Evolutionary conservation across 2,888 invertebrate genomes (phyloP), one percentile per base, ranked within the genome.

Genomic region (Lasioglossum villosulum): DNA sequence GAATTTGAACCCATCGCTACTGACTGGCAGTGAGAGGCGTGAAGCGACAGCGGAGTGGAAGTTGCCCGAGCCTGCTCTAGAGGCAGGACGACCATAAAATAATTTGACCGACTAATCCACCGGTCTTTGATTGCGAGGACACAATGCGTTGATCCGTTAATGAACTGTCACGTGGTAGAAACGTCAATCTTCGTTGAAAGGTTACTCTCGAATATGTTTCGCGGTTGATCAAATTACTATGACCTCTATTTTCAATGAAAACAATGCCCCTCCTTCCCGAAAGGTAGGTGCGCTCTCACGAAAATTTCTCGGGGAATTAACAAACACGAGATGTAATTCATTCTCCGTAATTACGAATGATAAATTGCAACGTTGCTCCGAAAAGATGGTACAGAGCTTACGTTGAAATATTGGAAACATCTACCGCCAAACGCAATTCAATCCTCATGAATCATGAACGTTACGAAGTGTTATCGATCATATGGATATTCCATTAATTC

Each of bases 61-160:
- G 0, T 45, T 45, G 45, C 4, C 45, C 14, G 16, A 19, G 4
- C 1, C 16, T 2, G 16, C 27, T 27, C 14, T 27, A 59, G 59
- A 66, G 34, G 63, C 63, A 6, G 30, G 63, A 30, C 34, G 63
- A 8, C 16, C 16, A 66, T 34, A 34, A 66, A 66, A 66, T 19
- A 66, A 66, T 66, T 66, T 66, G 19, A 66, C 30, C 34, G 34
- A 34, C 16, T 66, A 66, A 66, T 19, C 66, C 19, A 19, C 34
- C 8, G 30, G 30, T 16, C 30, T 66, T 66, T 66, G 66, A 34
- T 8, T 6, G 27, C 30, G 5, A 30, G 30, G 4, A 45, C 4
- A 77, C 77, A 86, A 82, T 89, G 63, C 82, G 71, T 68, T 75
- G 82, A 80, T 75, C 82, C n/a, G 66, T 56, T 89, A 89, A 89